A percentile compares a stretch with the other conserved stretches of the same genome.
These are phyloP conservation scores for Bombus terrestris DNA, from an alignment of 1,140 invertebrate species.

Conservation along the genomic window DNA sequence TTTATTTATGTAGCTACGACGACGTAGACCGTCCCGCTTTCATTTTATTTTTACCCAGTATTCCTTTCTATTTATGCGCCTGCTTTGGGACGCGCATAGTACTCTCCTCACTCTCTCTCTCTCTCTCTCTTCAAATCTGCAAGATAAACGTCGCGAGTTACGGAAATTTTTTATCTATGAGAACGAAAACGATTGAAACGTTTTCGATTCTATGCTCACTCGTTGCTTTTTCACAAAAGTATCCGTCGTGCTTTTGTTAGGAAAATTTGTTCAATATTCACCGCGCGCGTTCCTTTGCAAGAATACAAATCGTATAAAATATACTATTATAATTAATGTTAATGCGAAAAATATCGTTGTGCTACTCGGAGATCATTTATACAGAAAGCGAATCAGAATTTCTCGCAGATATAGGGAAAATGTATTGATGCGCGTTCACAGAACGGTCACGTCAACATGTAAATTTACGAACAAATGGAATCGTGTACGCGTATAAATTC, in stretches of 20 bases:
- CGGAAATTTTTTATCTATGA: neutral
- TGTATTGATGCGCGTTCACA: neutral
- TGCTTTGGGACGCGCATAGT: slow-evolving; percentile 22
- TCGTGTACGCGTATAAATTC: neutral
- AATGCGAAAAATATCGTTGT: neutral
- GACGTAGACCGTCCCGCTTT: slow-evolving; percentile 35
- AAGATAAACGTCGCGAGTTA: slow-evolving; percentile 10
- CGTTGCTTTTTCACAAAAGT: neutral
- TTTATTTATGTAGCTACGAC: slow-evolving; percentile 37
- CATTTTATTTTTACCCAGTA: slow-evolving; percentile 54
- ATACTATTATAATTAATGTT: neutral
- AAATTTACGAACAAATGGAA: neutral
- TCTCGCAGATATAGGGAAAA: neutral
- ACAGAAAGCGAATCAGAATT: neutral
- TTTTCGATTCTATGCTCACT: neutral
- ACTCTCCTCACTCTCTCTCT: neutral
- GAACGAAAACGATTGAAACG: slow-evolving; percentile 1
- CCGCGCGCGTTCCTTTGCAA: neutral
- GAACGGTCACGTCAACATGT: neutral
- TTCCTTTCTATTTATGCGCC: slow-evolving; percentile 49
- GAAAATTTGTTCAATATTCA: neutral
- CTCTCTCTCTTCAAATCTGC: slow-evolving; percentile 21
- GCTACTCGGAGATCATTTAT: neutral
- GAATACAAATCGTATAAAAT: neutral
- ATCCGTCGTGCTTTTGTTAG: neutral